phyloP scores from a whole-genome alignment of 2,888 invertebrate genomes.

The Caenorhabditis plicata region DNA sequence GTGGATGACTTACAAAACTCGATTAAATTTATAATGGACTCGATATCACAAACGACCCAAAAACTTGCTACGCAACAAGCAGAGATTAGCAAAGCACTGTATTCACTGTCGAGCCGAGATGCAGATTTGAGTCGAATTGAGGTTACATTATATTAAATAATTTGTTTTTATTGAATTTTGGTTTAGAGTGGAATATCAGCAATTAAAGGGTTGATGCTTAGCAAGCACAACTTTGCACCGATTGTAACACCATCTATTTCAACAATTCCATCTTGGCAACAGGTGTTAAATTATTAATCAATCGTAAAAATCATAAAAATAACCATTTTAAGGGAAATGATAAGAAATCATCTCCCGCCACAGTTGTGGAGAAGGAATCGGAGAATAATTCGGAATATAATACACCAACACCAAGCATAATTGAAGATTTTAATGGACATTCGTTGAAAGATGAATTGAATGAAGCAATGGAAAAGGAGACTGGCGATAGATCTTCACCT shows the following conservation, averaged over 20 bases:
- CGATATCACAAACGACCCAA: constrained; percentile 56
- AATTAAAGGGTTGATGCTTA: constrained; percentile 48
- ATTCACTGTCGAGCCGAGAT: constrained; percentile 40
- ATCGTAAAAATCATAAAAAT: no score
- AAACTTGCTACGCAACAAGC: constrained; percentile 43
- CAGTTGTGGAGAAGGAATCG: no score
- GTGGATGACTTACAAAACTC: constrained; percentile 63
- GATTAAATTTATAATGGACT: constrained; percentile 65
- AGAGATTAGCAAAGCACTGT: constrained; percentile 50
- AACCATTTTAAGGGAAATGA: no score
- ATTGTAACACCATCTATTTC: constrained; percentile 34
- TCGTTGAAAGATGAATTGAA: no score
- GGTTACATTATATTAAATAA: constrained; percentile 1
- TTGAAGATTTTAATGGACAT: no score
- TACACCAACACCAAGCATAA: no score
- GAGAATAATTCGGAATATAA: no score
- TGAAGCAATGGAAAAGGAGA: no score
- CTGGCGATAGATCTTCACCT: no score
- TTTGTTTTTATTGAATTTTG: no score
- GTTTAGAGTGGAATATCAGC: constrained; percentile 42
- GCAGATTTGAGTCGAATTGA: constrained; percentile 44
- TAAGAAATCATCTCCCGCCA: no score
- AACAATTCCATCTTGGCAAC: constrained; percentile 47
- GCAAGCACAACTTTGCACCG: constrained; percentile 59
- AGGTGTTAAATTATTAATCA: no score